A percentile compares a stretch with the other conserved stretches of the same genome.
These are phyloP conservation scores for Xyrauchen texanus DNA, from an alignment of 2,113 vertebrate genomes.

Conservation along the genomic window DNA sequence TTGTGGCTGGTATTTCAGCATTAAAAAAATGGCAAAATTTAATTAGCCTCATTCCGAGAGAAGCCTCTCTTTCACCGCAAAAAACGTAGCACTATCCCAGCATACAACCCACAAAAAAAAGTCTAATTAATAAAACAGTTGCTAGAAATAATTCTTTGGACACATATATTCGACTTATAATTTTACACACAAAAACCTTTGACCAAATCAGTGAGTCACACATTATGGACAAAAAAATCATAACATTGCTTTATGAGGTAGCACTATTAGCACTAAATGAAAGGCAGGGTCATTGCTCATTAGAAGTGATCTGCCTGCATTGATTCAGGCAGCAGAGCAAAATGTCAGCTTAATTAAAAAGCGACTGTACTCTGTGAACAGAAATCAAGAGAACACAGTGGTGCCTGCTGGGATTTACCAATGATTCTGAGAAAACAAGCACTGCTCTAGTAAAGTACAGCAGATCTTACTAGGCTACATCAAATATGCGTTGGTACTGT, in stretches of 20 bases:
- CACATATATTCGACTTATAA: neutral
- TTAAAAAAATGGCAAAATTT: constrained; percentile 62
- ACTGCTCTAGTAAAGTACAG: no score
- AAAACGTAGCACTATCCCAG: constrained; percentile 40
- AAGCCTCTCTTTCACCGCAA: constrained; percentile 16
- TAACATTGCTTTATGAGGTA: constrained; percentile 48
- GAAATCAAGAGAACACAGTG: constrained; percentile 58
- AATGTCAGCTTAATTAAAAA: constrained; percentile 62
- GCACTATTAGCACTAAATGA: constrained; percentile 52
- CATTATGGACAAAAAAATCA: constrained; percentile 46
- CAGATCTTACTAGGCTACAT: neutral
- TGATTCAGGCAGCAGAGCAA: constrained; percentile 55
- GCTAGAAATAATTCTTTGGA: neutral
- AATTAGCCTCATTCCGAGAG: constrained; percentile 68
- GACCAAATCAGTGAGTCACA: constrained; percentile 30
- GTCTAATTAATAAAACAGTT: constrained; percentile 55
- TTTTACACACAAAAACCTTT: constrained; percentile 20
- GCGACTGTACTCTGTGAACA: constrained; percentile 23
- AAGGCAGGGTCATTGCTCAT: constrained; percentile 54
- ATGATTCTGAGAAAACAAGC: constrained; percentile 32
- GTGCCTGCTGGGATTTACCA: constrained; percentile 64
- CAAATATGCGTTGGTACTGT: neutral
- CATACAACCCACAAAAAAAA: constrained; percentile 35
- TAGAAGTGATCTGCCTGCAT: constrained; percentile 51
- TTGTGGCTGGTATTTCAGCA: constrained; percentile 64